Percentiles rank a stretch among this genome's conserved stretches.
These are phyloP conservation scores for Bembecia ichneumoniformis DNA, from an alignment of 2,888 invertebrate species.

Conservation along the genomic window DNA sequence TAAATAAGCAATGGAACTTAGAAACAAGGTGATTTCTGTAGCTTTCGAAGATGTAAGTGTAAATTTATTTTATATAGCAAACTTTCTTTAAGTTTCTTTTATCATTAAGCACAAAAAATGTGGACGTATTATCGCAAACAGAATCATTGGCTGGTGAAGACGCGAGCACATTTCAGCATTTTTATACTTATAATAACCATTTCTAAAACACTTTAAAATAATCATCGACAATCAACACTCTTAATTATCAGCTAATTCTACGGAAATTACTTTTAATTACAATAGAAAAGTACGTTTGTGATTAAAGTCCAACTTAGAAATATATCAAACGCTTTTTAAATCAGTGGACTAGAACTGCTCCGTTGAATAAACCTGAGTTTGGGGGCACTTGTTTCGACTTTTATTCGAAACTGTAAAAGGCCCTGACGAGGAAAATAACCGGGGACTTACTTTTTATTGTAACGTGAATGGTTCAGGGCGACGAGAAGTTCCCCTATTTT, in stretches of 20 bases:
- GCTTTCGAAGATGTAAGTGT: too few relatives aligned
- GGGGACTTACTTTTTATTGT: constrained; percentile 36
- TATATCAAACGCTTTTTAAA: constrained; percentile 14
- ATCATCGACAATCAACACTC: too few relatives aligned
- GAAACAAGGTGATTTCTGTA: too few relatives aligned
- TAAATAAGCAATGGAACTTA: too few relatives aligned
- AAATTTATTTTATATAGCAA: too few relatives aligned
- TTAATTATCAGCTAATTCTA: background rate
- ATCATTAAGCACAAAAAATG: too few relatives aligned
- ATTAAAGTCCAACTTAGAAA: constrained; percentile 19
- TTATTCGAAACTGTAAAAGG: constrained; percentile 29
- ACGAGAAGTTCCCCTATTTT: constrained; percentile 29
- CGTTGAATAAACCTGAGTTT: constrained; percentile 16
- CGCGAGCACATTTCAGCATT: too few relatives aligned
- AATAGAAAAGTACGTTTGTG: constrained; percentile 9
- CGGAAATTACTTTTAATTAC: constrained; percentile 8
- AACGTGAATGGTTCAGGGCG: constrained; percentile 28
- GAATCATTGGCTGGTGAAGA: too few relatives aligned
- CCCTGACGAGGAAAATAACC: constrained; percentile 24
- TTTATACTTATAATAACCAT: too few relatives aligned
- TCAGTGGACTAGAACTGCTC: constrained; percentile 14
- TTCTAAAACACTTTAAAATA: too few relatives aligned
- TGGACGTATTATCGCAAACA: too few relatives aligned
- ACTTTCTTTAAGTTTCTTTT: too few relatives aligned
- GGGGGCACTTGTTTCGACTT: constrained; percentile 27